Evolutionary conservation across 2,888 invertebrate genomes (phyloP).

Genomic region (Willowsia nigromaculata): DNA sequence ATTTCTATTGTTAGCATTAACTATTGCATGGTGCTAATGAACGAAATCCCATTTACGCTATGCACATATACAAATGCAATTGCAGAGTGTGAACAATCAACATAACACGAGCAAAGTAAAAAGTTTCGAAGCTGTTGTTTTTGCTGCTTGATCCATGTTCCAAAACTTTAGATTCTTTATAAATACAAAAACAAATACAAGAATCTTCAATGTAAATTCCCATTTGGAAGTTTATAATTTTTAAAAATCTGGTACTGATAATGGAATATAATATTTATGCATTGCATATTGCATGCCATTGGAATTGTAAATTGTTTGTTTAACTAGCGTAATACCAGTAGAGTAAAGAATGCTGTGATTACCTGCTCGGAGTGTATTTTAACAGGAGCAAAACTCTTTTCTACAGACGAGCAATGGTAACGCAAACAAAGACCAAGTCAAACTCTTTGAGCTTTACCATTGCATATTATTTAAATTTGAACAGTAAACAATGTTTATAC

Average conservation of each 20-base stretch:
- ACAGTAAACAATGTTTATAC: slow-evolving; percentile 20
- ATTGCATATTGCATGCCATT: not conserved
- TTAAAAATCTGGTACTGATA: not conserved
- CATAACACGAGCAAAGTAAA: not conserved
- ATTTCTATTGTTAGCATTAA: not conserved
- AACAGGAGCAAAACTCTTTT: not conserved
- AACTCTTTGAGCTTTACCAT: slow-evolving; percentile 13
- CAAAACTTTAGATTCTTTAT: not conserved
- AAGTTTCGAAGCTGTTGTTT: not conserved
- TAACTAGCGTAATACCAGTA: not conserved
- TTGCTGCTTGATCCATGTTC: not conserved
- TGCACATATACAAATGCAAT: too few relatives aligned
- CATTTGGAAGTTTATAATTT: too few relatives aligned
- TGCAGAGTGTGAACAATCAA: too few relatives aligned
- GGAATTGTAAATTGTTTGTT: slow-evolving; percentile 35
- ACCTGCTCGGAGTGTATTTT: not conserved
- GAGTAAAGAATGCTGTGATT: not conserved
- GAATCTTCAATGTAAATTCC: not conserved
- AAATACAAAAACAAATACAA: not conserved
- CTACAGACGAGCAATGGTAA: not conserved
- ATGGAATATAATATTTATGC: not conserved
- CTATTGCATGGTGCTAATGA: not conserved
- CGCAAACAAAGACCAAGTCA: not conserved
- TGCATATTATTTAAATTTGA: not conserved
- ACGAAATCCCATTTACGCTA: too few relatives aligned